Conservation (phyloP, 2,113 vertebrate species). For the Equus quagga region DNA sequence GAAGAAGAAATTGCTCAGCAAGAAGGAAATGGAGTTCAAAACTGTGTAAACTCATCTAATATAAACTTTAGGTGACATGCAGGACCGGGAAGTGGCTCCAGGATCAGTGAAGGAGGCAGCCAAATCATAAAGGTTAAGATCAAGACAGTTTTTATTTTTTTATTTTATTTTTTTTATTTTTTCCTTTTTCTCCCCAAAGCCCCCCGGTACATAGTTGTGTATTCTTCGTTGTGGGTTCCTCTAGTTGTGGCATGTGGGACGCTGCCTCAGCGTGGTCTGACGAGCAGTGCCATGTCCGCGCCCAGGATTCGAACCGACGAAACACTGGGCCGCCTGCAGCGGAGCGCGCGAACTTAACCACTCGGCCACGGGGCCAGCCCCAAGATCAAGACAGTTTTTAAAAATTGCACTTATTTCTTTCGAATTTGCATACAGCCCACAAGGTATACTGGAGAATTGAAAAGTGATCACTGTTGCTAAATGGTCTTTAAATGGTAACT, state of each 20-base stretch:
- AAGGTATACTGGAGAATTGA: slow-evolving; percentile 24
- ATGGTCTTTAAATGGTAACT: slow-evolving; percentile 57
- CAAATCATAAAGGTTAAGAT: slow-evolving; percentile 13
- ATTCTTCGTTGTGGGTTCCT: too few relatives aligned
- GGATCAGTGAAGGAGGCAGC: not conserved
- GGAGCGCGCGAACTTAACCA: too few relatives aligned
- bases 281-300: too few relatives aligned
- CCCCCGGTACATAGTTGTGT: too few relatives aligned
- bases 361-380: too few relatives aligned
- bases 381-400: slow-evolving; percentile 15
- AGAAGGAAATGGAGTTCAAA: slow-evolving; percentile 19
- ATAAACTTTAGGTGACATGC: not conserved
- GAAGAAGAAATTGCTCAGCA: not conserved
- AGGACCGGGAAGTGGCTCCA: not conserved
- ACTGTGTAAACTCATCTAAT: not conserved
- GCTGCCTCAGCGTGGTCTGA: too few relatives aligned
- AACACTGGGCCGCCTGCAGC: too few relatives aligned
- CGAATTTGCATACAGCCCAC: not conserved
- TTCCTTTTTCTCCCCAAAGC: too few relatives aligned
- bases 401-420: not conserved
- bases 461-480: slow-evolving; percentile 55
- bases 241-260: too few relatives aligned
- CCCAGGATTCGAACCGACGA: too few relatives aligned
- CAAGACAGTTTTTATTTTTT: not conserved
- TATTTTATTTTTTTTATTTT: too few relatives aligned